A percentile compares a stretch with the other conserved stretches of the same genome.
Evolutionary conservation across 2,888 invertebrate species (phyloP).

Genomic region (Xestia c-nigrum): DNA sequence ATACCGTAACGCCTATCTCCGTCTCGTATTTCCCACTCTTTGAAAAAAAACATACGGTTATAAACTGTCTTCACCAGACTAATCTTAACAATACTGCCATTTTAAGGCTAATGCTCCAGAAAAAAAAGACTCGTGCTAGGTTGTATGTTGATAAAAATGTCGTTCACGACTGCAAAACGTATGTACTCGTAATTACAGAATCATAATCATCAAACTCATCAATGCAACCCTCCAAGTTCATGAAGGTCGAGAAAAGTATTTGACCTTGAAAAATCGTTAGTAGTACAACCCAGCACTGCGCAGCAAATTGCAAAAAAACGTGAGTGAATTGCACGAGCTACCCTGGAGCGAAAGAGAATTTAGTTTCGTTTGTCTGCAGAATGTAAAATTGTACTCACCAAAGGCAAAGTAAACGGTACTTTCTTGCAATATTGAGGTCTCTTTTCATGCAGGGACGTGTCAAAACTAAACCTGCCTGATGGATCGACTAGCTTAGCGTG

Average conservation of each 20-base stretch:
- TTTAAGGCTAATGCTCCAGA: background rate
- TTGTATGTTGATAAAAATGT: too few species aligned
- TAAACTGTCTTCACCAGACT: too few species aligned
- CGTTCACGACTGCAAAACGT: too few species aligned
- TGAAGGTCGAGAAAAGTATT: too few species aligned
- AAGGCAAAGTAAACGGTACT: slow-evolving; percentile 59
- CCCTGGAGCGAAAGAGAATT: background rate
- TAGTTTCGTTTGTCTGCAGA: background rate
- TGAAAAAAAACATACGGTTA: background rate
- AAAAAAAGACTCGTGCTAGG: too few species aligned
- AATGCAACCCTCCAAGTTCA: too few species aligned
- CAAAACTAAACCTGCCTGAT: slow-evolving; percentile 23
- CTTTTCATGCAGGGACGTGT: slow-evolving; percentile 9
- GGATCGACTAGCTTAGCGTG: slow-evolving; percentile 58
- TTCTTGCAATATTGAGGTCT: slow-evolving; percentile 48
- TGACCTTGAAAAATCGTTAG: too few species aligned
- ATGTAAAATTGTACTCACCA: slow-evolving; percentile 52
- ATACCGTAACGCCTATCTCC: slow-evolving; percentile 67
- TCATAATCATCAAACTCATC: too few species aligned
- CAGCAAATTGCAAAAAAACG: too few species aligned
- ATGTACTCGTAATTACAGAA: too few species aligned
- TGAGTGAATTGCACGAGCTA: too few species aligned
- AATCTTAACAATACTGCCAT: background rate
- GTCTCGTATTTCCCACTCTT: slow-evolving; percentile 70
- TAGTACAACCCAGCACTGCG: too few species aligned